Base-by-base conservation (phyloP, 2,113 vertebrate genomes). In the Engraulis encrasicolus region DNA sequence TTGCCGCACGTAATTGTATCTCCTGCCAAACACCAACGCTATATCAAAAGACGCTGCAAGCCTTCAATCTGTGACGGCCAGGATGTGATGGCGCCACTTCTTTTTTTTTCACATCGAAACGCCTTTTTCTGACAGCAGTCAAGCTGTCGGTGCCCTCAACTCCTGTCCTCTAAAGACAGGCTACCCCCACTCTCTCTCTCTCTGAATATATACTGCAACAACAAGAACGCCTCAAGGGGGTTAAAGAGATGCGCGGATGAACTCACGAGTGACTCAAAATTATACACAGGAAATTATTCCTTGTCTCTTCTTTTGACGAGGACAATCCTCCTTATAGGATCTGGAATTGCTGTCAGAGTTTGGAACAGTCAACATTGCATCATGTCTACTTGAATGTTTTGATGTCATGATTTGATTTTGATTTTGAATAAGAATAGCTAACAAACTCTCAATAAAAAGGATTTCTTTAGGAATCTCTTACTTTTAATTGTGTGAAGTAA, bases 41-140 rank as follows among this genome's bases (percentile, higher is more conserved):
- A 74, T 74, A 34, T 74, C 66, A 74, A 74, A 74, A 74, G 66
- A n/a, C 11, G 34, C 31, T 34, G 0, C 14, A 34, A 71, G 23
- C 61, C 61, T 71, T 71, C 61, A 31, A 71, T 71, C 27, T 71
- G 23, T 34, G 27, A n/a, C n/a, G n/a, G n/a, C 66, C 34, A 14
- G 27, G 27, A 34, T 12, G 23, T 74, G 27, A 34, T 12, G 31
- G 27, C 17, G 14, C 66, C 31, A 34, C 66, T 74, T 34, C 34
- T 31, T 31, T 74, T 74, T 31, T 31, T 74, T 23, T 36, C 11
- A 74, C 27, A 9, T 14, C 2, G 14, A 74, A 74, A 34, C 40
- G 66, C 27, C 66, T 15, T 66, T 74, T 74, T 74, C 23, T 74
- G 66, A 74, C 66, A 74, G 66, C 66, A 74, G 66, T 18, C 66